phyloP scores from a whole-genome alignment of 1,140 invertebrate species.

The Solen grandis region DNA sequence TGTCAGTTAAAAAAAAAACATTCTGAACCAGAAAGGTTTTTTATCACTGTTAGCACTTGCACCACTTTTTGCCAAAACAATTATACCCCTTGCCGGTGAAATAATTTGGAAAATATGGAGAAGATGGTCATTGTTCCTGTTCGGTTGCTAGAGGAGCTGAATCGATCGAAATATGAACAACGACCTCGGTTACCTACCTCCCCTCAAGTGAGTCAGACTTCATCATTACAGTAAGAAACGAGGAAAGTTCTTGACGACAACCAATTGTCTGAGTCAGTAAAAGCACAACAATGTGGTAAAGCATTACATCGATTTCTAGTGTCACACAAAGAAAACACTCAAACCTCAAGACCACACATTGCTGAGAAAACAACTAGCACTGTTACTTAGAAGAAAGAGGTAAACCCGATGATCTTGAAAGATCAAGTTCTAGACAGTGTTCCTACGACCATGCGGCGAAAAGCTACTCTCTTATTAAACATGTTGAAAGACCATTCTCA shows the following conservation, averaged over 20 bases:
- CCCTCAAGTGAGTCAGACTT: not conserved
- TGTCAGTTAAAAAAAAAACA: conserved; percentile 7
- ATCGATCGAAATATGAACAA: not conserved
- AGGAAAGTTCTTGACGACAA: not conserved
- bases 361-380: not conserved
- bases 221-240: not conserved
- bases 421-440: conserved; percentile 13
- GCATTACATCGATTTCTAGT: conserved; percentile 5
- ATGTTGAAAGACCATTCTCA: conserved; percentile 8
- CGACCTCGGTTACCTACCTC: not conserved
- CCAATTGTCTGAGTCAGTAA: conserved; percentile 12
- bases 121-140: not conserved
- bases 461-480: conserved; percentile 5
- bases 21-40: conserved; percentile 16
- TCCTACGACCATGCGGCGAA: not conserved
- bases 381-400: no score
- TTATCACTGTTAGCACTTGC: not conserved
- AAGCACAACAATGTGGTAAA: conserved; percentile 9
- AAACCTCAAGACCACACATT: not conserved
- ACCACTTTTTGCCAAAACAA: not conserved
- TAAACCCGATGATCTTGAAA: not conserved
- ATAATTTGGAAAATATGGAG: not conserved
- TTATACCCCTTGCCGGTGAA: not conserved
- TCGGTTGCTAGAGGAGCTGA: not conserved
- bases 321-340: not conserved